These are phyloP conservation scores for Selenia dentaria DNA, from an alignment of 2,888 invertebrate genomes.

Conservation along the genomic window DNA sequence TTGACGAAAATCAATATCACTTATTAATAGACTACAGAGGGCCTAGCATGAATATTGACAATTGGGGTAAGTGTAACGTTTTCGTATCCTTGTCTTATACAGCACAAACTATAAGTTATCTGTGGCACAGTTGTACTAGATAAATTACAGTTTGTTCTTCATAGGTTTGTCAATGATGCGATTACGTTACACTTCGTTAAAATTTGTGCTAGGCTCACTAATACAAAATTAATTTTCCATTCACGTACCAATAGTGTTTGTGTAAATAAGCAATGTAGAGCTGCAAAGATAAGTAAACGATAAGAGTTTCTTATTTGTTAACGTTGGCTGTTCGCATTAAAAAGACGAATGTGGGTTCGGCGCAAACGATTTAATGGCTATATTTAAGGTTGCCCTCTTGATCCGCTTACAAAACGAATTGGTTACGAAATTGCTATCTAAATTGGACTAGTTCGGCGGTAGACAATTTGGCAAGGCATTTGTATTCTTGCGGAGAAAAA, in stretches of 20 bases:
- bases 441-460: constrained; percentile 81
- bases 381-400: constrained; percentile 79
- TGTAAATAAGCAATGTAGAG: constrained; percentile 36
- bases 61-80: too few species aligned
- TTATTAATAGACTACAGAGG: constrained; percentile 34
- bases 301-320: constrained; percentile 61
- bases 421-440: constrained; percentile 82
- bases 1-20: constrained; percentile 32
- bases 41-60: too few species aligned
- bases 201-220: constrained; percentile 27
- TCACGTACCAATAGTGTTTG: constrained; percentile 27
- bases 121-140: too few species aligned
- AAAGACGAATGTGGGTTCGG: constrained; percentile 65
- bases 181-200: too few species aligned
- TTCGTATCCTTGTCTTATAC: too few species aligned
- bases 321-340: constrained; percentile 59
- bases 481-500: constrained; percentile 82
- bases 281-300: constrained; percentile 47
- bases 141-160: too few species aligned
- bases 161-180: too few species aligned
- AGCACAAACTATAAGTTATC: too few species aligned
- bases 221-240: constrained; percentile 31
- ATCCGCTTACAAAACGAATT: constrained; percentile 81
- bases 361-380: constrained; percentile 74
- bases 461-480: constrained; percentile 84